A percentile compares a stretch with the other conserved stretches of the same genome.
Conservation (phyloP, 2,113 vertebrate species). For the Zosterops japonicus region DNA sequence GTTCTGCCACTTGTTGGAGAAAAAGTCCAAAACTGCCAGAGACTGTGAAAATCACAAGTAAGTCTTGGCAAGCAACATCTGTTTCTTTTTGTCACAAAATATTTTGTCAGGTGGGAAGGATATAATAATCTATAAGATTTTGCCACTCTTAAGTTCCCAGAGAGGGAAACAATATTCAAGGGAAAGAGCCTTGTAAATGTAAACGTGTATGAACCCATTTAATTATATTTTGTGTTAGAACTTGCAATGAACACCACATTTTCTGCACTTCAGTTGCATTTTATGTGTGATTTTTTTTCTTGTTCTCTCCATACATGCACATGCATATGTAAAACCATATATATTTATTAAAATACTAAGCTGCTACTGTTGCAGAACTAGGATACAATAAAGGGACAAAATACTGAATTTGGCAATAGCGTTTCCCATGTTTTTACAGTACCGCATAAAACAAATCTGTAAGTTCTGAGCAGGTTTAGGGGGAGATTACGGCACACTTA, state of each 20-base stretch:
- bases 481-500: not conserved
- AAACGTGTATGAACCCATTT: fast-evolving
- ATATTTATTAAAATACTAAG: not conserved
- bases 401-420: not conserved
- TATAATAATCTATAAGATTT: not conserved
- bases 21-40: not conserved
- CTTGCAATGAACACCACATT: not conserved
- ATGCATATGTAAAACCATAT: not conserved
- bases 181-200: not conserved
- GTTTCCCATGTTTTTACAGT: not conserved
- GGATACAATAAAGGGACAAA: not conserved
- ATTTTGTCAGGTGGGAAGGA: not conserved
- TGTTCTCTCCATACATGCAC: not conserved
- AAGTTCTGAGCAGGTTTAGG: slow-evolving; percentile 13
- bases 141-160: not conserved
- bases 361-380: not conserved
- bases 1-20: not conserved
- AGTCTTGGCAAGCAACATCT: not conserved
- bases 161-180: not conserved
- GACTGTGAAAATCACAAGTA: not conserved
- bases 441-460: not conserved
- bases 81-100: not conserved
- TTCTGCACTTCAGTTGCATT: not conserved
- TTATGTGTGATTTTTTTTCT: not conserved
- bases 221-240: not conserved